Base-by-base conservation (phyloP, 1,140 invertebrate species). In the Drosophila sturtevanti region DNA sequence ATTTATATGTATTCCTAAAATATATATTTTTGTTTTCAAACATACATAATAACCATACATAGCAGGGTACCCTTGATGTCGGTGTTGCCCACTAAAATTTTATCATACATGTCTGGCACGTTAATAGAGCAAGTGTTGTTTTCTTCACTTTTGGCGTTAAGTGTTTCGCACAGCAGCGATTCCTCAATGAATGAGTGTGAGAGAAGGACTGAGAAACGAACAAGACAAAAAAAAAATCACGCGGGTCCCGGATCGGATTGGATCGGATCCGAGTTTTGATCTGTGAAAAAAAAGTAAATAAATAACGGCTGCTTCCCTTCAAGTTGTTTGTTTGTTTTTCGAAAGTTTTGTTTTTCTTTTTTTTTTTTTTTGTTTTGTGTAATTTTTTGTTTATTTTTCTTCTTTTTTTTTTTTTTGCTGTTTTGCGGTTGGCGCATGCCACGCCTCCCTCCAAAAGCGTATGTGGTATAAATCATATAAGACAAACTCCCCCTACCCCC, bases 91-190 rank as follows among this genome's bases (percentile, higher is more conserved):
- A 31, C n/a, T n/a, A n/a, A n/a, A 1, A 5, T 6, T 48, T 48
- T 0, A 1, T 4, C 21, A n/a, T 18, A n/a, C 37, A n/a, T 24
- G 67, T 59, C 72, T 69, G 73, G 68, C 77, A 82, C 74, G 80
- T 89, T 87, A 89, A 90, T 90, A 90, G 89, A 81, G 86, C 90
- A 91, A 91, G 90, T 91, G 90, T 91, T 91, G 90, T 81, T 90
- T 91, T 87, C 76, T 78, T 87, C 90, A 91, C 90, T 91, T 90
- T 78, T 75, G 90, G 90, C 90, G 90, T 91, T 87, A 91, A 91
- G 82, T 91, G 87, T 79, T 87, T 89, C 90, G 84, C 84, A 77
- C 84, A 73, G 69, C 31, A 31, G 24, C 56, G 27, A 31, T 48
- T 48, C 41, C 41, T 48, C 41, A 48, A 48, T 34, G 22, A 18